phyloP scores from a whole-genome alignment of 37 sponge, comb jelly and placozoan genomes.

The Cliona cf. orientalis region DNA sequence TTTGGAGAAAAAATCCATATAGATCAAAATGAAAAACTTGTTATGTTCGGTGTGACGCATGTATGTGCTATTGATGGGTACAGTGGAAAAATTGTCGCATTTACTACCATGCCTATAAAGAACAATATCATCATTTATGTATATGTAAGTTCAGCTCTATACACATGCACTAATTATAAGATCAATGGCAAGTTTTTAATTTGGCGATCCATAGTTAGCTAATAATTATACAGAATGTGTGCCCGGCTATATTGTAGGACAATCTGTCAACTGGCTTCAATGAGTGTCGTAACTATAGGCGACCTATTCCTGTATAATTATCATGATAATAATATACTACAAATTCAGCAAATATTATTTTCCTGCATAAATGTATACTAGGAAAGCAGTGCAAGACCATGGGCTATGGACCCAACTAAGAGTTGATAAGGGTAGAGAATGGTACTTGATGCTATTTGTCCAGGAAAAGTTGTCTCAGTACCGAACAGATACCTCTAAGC shows the following conservation, averaged over 20 bases:
- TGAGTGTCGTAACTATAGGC: too few species aligned
- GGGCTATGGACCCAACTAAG: conserved; percentile 59
- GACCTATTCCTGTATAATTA: too few species aligned
- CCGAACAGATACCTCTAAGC: not conserved
- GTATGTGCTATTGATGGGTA: conserved; percentile 56
- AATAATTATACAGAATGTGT: too few species aligned
- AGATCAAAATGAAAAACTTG: conserved; percentile 59
- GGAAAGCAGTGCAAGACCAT: conserved; percentile 11
- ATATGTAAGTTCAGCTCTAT: conserved; percentile 27
- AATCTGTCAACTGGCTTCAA: too few species aligned
- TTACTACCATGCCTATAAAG: conserved; percentile 54
- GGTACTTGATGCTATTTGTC: conserved; percentile 8
- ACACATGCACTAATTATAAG: too few species aligned
- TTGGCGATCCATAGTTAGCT: too few species aligned
- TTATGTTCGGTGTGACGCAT: too few species aligned
- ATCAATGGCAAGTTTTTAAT: too few species aligned
- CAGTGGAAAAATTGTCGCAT: conserved; percentile 41
- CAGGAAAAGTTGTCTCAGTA: not conserved
- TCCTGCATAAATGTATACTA: too few species aligned
- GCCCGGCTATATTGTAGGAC: too few species aligned
- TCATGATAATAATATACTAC: too few species aligned
- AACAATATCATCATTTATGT: conserved; percentile 65
- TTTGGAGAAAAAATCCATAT: conserved; percentile 73
- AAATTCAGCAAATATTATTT: too few species aligned
- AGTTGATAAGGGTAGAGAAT: conserved; percentile 40